Conservation (phyloP, 2,888 invertebrate genomes). For the Cremastinae sp. region DNA sequence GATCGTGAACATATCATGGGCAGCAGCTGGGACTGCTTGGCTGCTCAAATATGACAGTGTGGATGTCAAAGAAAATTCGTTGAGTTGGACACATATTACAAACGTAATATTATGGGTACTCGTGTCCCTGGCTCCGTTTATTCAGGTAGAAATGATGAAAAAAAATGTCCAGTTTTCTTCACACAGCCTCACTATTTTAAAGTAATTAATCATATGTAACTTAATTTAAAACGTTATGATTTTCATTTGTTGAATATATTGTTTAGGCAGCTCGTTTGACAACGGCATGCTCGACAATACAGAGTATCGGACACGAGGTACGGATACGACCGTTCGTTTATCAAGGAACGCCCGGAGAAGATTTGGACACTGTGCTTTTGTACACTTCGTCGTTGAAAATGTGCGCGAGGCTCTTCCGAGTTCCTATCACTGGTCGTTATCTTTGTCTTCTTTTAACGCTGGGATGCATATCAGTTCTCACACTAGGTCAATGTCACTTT, state of each 20-base stretch:
- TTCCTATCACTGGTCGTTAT: constrained; percentile 87
- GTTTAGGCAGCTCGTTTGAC: constrained; percentile 88
- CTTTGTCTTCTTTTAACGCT: constrained; percentile 85
- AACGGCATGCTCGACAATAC: constrained; percentile 86
- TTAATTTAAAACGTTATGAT: constrained; percentile 11
- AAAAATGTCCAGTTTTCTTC: neutral
- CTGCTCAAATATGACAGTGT: constrained; percentile 84
- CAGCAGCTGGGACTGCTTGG: constrained; percentile 86
- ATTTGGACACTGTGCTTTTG: constrained; percentile 88
- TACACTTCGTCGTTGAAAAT: constrained; percentile 89
- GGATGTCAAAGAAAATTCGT: constrained; percentile 83
- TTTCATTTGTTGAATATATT: constrained; percentile 29
- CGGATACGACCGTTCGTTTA: constrained; percentile 90
- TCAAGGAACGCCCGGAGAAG: constrained; percentile 88
- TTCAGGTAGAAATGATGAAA: constrained; percentile 82
- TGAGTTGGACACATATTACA: constrained; percentile 83
- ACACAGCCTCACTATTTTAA: too few relatives aligned
- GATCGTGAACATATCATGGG: constrained; percentile 88
- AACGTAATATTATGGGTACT: constrained; percentile 85
- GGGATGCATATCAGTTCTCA: constrained; percentile 83
- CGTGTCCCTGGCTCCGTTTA: constrained; percentile 85
- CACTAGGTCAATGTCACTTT: constrained; percentile 87
- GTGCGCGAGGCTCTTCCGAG: constrained; percentile 87
- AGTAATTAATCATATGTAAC: too few relatives aligned
- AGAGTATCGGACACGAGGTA: constrained; percentile 89